These are phyloP conservation scores for Agonopterix heracliana DNA, from an alignment of 2,888 invertebrate species.

Conservation along the genomic window DNA sequence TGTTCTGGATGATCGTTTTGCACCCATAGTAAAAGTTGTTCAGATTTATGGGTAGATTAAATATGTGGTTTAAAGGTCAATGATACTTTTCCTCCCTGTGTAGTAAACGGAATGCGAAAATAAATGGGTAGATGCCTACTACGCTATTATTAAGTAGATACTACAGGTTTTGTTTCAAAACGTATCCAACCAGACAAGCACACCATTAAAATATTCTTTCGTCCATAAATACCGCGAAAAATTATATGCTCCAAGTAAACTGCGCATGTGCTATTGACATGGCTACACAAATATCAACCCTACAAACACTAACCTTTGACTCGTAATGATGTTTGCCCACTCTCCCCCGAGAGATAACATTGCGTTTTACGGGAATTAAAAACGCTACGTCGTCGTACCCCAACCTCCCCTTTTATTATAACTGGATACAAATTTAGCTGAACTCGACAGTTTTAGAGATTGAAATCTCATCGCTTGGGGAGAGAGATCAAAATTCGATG, in stretches of 20 bases:
- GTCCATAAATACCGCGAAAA: too few species aligned
- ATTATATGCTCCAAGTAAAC: background rate
- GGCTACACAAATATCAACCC: constrained; percentile 1
- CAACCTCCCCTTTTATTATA: constrained; percentile 23
- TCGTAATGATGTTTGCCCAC: constrained; percentile 59
- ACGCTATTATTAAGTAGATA: too few species aligned
- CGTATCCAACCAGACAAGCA: too few species aligned
- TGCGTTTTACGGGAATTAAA: constrained; percentile 67
- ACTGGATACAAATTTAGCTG: constrained; percentile 7
- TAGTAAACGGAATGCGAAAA: too few species aligned
- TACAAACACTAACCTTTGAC: constrained; percentile 9
- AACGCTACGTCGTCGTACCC: constrained; percentile 28
- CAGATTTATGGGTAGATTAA: too few species aligned
- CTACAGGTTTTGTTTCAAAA: too few species aligned
- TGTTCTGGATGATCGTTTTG: too few species aligned
- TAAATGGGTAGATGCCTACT: too few species aligned
- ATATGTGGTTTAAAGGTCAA: too few species aligned
- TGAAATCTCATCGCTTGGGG: constrained; percentile 26
- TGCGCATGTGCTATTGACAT: constrained; percentile 2
- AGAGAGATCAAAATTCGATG: constrained; percentile 10
- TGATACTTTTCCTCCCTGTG: too few species aligned
- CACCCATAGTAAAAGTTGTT: too few species aligned
- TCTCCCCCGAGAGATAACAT: constrained; percentile 56
- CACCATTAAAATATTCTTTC: too few species aligned
- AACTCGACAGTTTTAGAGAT: constrained; percentile 26